Evolutionary conservation across 2,797 vertebrate genomes (phyloP).

Genomic region (Schizothorax lantsangensis): DNA sequence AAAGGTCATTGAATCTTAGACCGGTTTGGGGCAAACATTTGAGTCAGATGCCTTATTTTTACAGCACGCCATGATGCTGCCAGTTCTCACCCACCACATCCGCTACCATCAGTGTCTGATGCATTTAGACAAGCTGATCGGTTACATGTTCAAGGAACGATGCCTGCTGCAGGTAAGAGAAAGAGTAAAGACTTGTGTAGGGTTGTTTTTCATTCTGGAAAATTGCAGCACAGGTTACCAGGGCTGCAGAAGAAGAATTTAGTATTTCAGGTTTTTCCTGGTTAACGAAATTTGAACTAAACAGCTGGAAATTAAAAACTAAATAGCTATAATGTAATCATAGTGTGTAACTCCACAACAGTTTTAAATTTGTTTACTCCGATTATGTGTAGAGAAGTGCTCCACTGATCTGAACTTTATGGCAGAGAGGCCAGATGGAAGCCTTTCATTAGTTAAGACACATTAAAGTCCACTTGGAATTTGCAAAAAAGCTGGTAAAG

Average conservation of each 20-base stretch:
- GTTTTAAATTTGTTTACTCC: neutral
- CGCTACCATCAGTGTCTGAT: slow-evolving; percentile 98
- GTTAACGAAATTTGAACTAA: no score
- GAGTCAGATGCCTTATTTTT: slow-evolving; percentile 4
- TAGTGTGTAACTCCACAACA: neutral
- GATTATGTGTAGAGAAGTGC: neutral
- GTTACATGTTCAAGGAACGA: slow-evolving; percentile 94
- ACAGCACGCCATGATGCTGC: slow-evolving; percentile 99
- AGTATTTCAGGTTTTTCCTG: neutral
- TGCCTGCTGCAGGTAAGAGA: slow-evolving; percentile 91
- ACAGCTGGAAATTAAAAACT: neutral
- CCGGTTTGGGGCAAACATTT: neutral
- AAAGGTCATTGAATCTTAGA: neutral
- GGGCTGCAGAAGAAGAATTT: neutral
- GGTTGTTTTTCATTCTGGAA: neutral
- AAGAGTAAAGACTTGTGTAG: neutral
- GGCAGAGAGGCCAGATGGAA: neutral
- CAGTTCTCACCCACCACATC: slow-evolving; percentile 96
- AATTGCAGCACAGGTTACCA: neutral
- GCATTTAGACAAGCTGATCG: slow-evolving; percentile 95
- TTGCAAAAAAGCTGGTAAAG: neutral
- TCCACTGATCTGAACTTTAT: neutral
- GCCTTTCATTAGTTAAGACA: neutral
- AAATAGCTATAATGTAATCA: neutral
- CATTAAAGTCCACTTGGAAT: neutral